Base-by-base conservation (phyloP, 1,140 invertebrate species). In the Latrodectus geometricus region DNA sequence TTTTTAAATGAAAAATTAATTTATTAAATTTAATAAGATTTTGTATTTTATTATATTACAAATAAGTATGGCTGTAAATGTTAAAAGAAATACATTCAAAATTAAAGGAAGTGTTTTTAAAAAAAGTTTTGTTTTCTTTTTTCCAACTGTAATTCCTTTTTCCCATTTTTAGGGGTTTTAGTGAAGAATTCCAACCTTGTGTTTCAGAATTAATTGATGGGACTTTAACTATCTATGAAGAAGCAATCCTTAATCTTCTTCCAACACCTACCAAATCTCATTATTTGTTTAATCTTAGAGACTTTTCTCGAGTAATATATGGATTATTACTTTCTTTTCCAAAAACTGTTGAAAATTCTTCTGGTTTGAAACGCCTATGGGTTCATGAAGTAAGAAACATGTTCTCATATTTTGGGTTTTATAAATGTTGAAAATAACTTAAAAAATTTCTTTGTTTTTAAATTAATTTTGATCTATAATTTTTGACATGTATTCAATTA, bases 241-340 rank as follows among this genome's bases (percentile, higher is more conserved):
- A 95, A 89, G 96, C 96, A 87, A 93, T 96, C 88, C 89, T 92
- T 11, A 95, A 96, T 92, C 92, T 99, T 23, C 91, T 98, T 70
- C 97, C 98, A 9, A 89, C 85, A 87, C 93, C 93, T 2, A 92
- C 95, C 4, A 98, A 98, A 89, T 97, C 96, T 2, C 97, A 98
- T 91, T 98, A 99, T 91, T 93, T 97, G 0, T 99, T 99, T 91
- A 99, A 99, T 92, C 93, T 99, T 86, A 93, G 97, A 89, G 98
- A 99, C 91, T 98, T 98, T 91, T 96, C 96, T 5, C 93, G 97
- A 90, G 97, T 99, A 9, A 96, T 99, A 89, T 91, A 98, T 94
- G 97, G 98, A 56, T 95, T 99, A 0, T 91, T 98, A 15, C 91
- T 99, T 12, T 98, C 97, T 0, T 96, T 96, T 4, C 97, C 97